phyloP scores from a whole-genome alignment of 2,888 invertebrate genomes.

The Acrobasis suavella region DNA sequence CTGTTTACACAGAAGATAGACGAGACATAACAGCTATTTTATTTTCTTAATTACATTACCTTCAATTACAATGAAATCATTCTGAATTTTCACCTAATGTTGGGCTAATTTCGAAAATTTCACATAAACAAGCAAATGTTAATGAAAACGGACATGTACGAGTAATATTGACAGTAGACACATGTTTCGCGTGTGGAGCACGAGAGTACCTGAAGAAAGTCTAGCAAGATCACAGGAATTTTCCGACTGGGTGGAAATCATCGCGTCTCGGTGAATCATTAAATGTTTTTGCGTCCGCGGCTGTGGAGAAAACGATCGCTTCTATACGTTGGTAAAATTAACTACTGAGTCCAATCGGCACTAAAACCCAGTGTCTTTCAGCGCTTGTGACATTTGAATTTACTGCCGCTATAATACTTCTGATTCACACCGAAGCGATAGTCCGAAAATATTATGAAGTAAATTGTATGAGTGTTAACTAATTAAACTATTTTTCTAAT shows the following conservation, averaged over 20 bases:
- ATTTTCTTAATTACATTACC: background rate
- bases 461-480: background rate
- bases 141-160: no score
- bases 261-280: constrained; percentile 75
- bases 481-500: background rate
- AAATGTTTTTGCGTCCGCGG: constrained; percentile 61
- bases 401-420: constrained; percentile 5
- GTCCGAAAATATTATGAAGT: background rate
- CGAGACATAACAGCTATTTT: background rate
- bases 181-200: constrained; percentile 56
- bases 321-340: constrained; percentile 28
- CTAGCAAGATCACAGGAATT: constrained; percentile 75
- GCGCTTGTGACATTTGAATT: background rate
- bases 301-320: constrained; percentile 60
- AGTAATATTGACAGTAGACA: constrained; percentile 27
- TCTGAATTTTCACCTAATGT: background rate
- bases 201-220: constrained; percentile 70
- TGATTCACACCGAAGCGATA: background rate
- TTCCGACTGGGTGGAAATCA: constrained; percentile 77
- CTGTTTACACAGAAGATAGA: constrained; percentile 11
- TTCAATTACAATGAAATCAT: background rate
- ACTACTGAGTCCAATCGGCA: constrained; percentile 4
- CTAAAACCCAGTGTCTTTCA: constrained; percentile 2
- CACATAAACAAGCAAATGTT: no score
- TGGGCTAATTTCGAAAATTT: no score